These are phyloP conservation scores for Pempheris klunzingeri DNA, from an alignment of 2,797 vertebrate species.

Conservation along the genomic window DNA sequence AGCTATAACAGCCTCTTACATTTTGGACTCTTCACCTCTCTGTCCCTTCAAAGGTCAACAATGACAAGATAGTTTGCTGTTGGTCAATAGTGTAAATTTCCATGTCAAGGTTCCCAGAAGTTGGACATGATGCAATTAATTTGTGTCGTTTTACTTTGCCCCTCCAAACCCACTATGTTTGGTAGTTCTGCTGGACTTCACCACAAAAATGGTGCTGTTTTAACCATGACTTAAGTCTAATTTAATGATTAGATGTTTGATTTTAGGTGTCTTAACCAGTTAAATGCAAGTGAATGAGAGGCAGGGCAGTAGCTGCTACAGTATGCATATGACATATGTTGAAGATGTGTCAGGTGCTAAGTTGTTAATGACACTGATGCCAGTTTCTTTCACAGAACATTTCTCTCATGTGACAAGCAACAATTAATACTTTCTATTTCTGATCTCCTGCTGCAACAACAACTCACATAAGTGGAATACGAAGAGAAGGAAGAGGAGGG, in stretches of 20 bases:
- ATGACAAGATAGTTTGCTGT: neutral
- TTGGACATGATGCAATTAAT: neutral
- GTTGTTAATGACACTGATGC: slow-evolving; percentile 41
- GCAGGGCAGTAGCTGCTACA: slow-evolving; percentile 8
- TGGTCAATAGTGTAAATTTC: slow-evolving; percentile 7
- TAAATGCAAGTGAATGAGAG: slow-evolving; percentile 22
- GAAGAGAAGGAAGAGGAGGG: slow-evolving; percentile 34
- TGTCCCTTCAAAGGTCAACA: neutral
- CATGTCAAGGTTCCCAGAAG: neutral
- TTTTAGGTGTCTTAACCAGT: neutral
- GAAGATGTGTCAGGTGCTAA: slow-evolving; percentile 27
- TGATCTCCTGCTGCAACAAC: slow-evolving; percentile 50
- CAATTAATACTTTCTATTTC: slow-evolving; percentile 65
- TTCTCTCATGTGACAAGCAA: slow-evolving; percentile 60
- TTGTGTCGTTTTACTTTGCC: neutral
- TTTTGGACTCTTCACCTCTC: neutral
- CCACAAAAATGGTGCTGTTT: neutral
- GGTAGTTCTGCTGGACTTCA: neutral
- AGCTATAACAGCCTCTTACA: neutral
- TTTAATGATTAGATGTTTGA: slow-evolving; percentile 3
- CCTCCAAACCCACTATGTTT: neutral
- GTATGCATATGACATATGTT: slow-evolving; percentile 21
- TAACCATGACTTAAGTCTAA: neutral
- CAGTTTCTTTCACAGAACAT: slow-evolving; percentile 51
- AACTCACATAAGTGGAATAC: slow-evolving; percentile 42